Evolutionary conservation across 2,797 vertebrate species (phyloP), one percentile per base, ranked within the genome.

Genomic region (Falco cherrug): DNA sequence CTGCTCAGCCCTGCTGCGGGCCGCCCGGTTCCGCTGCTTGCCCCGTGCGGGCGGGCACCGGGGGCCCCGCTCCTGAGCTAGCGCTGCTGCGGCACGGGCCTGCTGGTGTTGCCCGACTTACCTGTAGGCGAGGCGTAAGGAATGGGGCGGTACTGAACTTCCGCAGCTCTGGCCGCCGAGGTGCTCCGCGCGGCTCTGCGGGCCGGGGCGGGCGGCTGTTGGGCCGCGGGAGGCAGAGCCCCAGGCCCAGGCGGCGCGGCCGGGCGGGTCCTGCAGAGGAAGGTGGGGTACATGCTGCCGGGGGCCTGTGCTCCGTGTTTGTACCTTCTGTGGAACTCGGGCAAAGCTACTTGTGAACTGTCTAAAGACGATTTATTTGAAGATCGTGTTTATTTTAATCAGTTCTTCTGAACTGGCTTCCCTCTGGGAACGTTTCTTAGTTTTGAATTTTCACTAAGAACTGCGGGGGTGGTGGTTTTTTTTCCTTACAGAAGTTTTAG

Each of bases 1-100:
- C 48, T 14, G 69, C 63, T 10, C 4, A 63, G 13, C 14, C 10
- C 6, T 5, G 3, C 8, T 0, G 17, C 3, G 19, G 4, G 1
- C 11, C 2, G 9, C 51, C 8, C 25, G 0, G 24, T 9, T 9
- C 25, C 10, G 33, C 17, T 1, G 56, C 21, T 25, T 5, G 31
- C 12, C 3, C n/a, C 7, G 3, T 11, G 3, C 35, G 3, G 25
- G 20, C 29, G 6, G 43, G 31, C 41, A 3, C 25, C 10, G 51
- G 8, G 7, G 41, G 16, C 16, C 21, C 59, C 20, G 13, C 18
- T 63, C 10, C 48, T 9, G 31, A 16, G 24, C 31, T 5, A 2
- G 33, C 9, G 45, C 61, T 6, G 77, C 9, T 16, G 35, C 54
- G 8, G 1, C 2, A 1, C 21, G 2, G 39, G 21, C 26, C 7